Percentiles rank a stretch among this genome's conserved stretches.
Evolutionary conservation across 2,888 invertebrate genomes (phyloP).

Genomic region (Agonopterix alstromeriana): DNA sequence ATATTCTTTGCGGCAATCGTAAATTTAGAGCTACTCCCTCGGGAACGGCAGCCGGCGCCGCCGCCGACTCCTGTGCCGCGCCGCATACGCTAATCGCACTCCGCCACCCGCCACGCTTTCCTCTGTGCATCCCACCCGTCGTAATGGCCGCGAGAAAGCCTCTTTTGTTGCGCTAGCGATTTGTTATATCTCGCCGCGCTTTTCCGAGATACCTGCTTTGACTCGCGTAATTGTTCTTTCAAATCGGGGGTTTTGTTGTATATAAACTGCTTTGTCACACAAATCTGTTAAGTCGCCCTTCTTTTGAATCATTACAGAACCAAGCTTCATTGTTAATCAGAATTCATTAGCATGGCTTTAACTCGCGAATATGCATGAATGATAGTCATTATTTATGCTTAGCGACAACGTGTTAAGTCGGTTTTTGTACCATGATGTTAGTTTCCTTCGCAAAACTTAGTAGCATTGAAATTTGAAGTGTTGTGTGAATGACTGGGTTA

Average conservation of each 20-base stretch:
- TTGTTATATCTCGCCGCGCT: constrained; percentile 70
- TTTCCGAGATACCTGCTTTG: constrained; percentile 68
- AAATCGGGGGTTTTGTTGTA: constrained; percentile 66
- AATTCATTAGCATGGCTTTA: constrained; percentile 43
- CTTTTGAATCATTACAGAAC: constrained; percentile 35
- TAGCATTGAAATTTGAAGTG: constrained; percentile 1
- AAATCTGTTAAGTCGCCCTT: constrained; percentile 60
- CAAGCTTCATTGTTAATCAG: constrained; percentile 54
- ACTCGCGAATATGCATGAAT: constrained; percentile 15
- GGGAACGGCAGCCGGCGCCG: constrained; percentile 36
- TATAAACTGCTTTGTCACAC: constrained; percentile 71
- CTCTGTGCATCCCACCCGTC: constrained; percentile 38
- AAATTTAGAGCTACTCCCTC: constrained; percentile 44
- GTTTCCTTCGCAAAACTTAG: not conserved
- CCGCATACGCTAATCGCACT: constrained; percentile 61
- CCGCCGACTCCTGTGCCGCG: constrained; percentile 37
- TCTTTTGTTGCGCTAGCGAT: constrained; percentile 70
- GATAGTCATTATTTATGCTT: constrained; percentile 10
- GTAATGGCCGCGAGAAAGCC: constrained; percentile 74
- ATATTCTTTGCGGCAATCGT: constrained; percentile 71
- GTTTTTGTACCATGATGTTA: not conserved
- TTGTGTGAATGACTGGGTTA: constrained; percentile 20
- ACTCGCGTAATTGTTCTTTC: constrained; percentile 73
- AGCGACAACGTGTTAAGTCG: not conserved
- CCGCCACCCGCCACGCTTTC: constrained; percentile 30